Evolutionary conservation across 2,888 invertebrate species (phyloP), one percentile per base, ranked within the genome.

Genomic region (Drosophila meridionalis): DNA sequence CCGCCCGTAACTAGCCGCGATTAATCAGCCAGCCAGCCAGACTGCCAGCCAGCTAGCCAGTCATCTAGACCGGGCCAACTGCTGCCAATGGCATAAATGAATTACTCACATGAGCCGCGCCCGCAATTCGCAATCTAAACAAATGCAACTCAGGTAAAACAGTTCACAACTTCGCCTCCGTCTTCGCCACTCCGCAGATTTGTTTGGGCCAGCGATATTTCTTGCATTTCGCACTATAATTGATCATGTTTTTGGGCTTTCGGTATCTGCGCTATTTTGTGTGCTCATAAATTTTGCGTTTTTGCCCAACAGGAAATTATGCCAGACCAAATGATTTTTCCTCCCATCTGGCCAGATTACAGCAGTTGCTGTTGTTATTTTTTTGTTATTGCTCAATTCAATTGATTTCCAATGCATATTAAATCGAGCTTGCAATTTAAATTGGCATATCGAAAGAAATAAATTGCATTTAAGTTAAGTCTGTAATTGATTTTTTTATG

Each of bases 1-100:
- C 86, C 70, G 69, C 78, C 71, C 66, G 73, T 83, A 89, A 81
- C 88, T 90, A 81, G 88, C 72, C 67, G 68, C 88, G 86, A 86
- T 86, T 86, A 86, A 86, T 86, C 86, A 86, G 82, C 40, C 68
- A 55, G 55, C 8, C 50, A 58, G 38, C 50, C 30, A 28, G 20
- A 20, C 20, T 20, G 47, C 28, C 89, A 86, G 79, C 40, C 68
- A 50, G 55, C 12, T 38, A 57, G 38, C 14, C 52, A 59, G 36
- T 52, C 34, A 52, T 52, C 52, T 52, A 64, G 75, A 38, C 26
- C 56, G 14, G 56, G 56, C 40, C 62, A 71, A 70, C 52, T 55
- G 56, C 47, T 45, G 82, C 78, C 82, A 72, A 40, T 82, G 73
- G 85, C 84, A 78, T 73, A 73, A 78, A 81, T 78, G 78, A 81